phyloP scores from a whole-genome alignment of 2,888 invertebrate species.

The Drosophila recens region DNA sequence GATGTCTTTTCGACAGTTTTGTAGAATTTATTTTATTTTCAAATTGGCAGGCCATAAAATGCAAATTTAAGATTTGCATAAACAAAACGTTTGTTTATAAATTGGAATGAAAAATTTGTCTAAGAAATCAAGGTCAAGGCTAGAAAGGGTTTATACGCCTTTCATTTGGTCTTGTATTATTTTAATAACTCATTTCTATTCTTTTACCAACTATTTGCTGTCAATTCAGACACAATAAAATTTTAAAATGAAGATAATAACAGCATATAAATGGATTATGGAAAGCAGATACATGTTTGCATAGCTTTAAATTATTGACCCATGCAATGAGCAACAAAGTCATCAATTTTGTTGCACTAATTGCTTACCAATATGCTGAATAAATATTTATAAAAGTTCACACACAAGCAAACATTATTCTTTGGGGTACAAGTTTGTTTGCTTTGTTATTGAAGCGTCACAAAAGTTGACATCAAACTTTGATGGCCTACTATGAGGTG shows the following conservation, averaged over 20 bases:
- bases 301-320: constrained; percentile 19
- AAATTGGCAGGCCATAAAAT: background rate
- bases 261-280: background rate
- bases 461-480: constrained; percentile 50
- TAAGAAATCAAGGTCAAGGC: background rate
- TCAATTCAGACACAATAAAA: constrained; percentile 10
- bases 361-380: constrained; percentile 47
- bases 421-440: constrained; percentile 40
- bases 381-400: constrained; percentile 35
- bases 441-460: constrained; percentile 38
- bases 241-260: background rate
- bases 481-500: constrained; percentile 23
- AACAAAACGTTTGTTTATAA: background rate
- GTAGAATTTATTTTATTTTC: too few species aligned
- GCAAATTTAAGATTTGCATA: background rate
- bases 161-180: too few species aligned
- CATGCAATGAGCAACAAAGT: constrained; percentile 14
- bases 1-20: background rate
- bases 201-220: background rate
- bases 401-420: constrained; percentile 19
- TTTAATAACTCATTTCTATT: background rate
- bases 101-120: background rate
- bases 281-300: constrained; percentile 1
- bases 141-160: background rate
- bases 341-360: constrained; percentile 49